Evolutionary conservation across 2,113 vertebrate species (phyloP).

Genomic region (Pogona vitticeps): DNA sequence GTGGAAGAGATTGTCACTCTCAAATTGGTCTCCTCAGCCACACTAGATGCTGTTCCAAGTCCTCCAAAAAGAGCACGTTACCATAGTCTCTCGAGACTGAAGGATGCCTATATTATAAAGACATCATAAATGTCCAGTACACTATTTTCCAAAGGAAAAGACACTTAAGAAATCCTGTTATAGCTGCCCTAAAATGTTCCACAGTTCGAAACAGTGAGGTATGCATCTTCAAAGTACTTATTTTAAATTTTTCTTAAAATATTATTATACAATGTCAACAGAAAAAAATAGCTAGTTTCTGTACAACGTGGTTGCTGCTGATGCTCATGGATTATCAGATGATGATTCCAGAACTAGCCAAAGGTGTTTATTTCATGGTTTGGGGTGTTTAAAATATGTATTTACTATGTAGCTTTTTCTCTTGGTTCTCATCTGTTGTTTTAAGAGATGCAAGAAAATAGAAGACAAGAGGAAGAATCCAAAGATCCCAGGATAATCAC

Average conservation of each 20-base stretch:
- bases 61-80: too few relatives aligned
- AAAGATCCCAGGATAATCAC: background rate
- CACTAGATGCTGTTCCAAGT: too few relatives aligned
- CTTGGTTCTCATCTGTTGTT: background rate
- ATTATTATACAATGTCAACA: background rate
- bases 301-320: background rate
- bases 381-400: background rate
- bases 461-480: background rate
- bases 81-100: too few relatives aligned
- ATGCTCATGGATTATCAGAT: background rate
- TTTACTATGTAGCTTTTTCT: background rate
- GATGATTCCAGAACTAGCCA: background rate
- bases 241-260: too few relatives aligned
- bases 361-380: background rate
- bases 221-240: too few relatives aligned
- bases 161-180: background rate
- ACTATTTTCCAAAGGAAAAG: background rate
- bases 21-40: too few relatives aligned
- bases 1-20: too few relatives aligned
- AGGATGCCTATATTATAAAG: too few relatives aligned
- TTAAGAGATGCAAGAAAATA: background rate
- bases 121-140: background rate
- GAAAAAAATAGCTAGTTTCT: background rate
- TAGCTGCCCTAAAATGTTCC: background rate
- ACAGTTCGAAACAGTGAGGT: background rate